Base-by-base conservation (phyloP, 2,113 vertebrate species). In the Nothocercus nigrocapillus region DNA sequence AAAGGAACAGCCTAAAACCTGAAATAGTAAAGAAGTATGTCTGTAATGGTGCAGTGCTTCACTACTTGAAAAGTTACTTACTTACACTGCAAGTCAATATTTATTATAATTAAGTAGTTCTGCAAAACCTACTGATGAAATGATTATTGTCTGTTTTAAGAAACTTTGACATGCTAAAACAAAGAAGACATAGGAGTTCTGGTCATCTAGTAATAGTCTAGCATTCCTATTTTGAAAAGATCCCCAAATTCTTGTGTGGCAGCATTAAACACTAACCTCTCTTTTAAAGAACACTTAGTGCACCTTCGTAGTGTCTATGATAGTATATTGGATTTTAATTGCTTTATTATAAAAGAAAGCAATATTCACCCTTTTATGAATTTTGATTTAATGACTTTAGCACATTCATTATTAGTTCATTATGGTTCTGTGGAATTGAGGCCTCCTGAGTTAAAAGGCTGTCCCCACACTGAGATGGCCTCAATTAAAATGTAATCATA, bases 401-500 rank as follows among this genome's bases (percentile, higher is more conserved):
- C 69, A 93, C 85, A 91, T 96, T 97, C 81, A 88, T 97, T 97
- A 97, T 97, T 97, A 96, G 93, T 97, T 97, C 95, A 96, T 97
- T 97, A 97, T 89, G 88, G 87, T 95, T 93, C 91, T 83, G 88
- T 96, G 93, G 95, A 97, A 97, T 85, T 85, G 95, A 97, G 96
- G 94, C 95, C 95, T 97, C 94, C 83, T 93, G 77, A 96, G 95
- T 96, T 97, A 91, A 97, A 96, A 97, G 83, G 84, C 94, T 95
- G 92, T 92, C 92, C 96, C 90, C 88, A 86, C 70, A 86, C 94
- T 95, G 95, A 96, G 94, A 79, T 95, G 95, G 93, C 93, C 90
- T 97, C 97, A 96, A 94, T 97, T 97, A 97, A 97, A 97, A 93
- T 95, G 92, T 96, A 97, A 97, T 97, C 95, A 96, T 93, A 83